Percentiles rank a stretch among this genome's conserved stretches.
These are phyloP conservation scores for Lontra canadensis DNA, from an alignment of 2,113 vertebrate species.

Conservation along the genomic window DNA sequence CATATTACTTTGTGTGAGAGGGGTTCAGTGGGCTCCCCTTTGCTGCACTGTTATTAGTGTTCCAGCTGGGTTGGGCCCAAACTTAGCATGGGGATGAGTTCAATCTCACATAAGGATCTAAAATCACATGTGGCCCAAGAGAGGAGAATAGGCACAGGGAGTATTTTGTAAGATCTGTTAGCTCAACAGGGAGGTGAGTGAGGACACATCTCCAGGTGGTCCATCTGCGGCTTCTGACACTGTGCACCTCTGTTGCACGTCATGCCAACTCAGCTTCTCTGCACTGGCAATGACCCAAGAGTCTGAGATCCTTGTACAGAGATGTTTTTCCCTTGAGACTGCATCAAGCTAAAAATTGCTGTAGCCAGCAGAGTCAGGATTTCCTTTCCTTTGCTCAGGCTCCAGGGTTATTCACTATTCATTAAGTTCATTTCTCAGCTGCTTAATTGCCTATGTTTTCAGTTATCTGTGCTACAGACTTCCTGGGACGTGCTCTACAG, in stretches of 20 bases:
- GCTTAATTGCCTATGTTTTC: neutral
- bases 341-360: neutral
- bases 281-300: neutral
- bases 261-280: neutral
- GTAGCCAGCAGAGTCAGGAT: neutral
- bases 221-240: neutral
- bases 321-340: neutral
- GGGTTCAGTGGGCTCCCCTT: too few relatives aligned
- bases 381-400: neutral
- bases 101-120: neutral
- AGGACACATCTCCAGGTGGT: neutral
- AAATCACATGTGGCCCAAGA: neutral
- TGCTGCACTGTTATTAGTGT: neutral
- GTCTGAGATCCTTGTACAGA: neutral
- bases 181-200: neutral
- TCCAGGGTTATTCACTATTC: neutral
- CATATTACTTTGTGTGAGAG: neutral
- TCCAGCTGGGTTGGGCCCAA: neutral
- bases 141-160: neutral
- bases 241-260: accelerated
- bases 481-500: neutral
- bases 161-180: neutral
- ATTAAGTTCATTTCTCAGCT: neutral
- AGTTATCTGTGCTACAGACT: neutral
- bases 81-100: neutral